phyloP scores from a whole-genome alignment of 2,888 invertebrate species.

The Heliconius ethilla region DNA sequence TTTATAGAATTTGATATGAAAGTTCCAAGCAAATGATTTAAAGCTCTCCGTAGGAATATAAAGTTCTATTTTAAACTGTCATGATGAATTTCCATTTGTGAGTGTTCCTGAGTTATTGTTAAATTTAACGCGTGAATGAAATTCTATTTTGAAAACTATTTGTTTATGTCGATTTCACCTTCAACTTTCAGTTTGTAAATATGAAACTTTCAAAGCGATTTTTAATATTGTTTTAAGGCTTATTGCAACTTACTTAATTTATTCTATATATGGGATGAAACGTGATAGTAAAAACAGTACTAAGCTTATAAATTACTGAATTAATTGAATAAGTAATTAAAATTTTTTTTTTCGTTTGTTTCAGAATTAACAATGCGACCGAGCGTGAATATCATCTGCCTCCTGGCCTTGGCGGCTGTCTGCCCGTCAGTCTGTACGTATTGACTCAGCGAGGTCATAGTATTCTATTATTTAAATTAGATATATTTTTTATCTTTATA shows the following conservation, averaged over 20 bases:
- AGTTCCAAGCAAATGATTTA: constrained; percentile 26
- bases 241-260: background rate
- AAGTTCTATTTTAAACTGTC: constrained; percentile 34
- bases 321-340: constrained; percentile 11
- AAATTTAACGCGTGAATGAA: constrained; percentile 20
- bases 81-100: constrained; percentile 25
- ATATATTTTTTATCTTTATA: constrained; percentile 2
- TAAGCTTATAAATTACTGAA: too few relatives aligned
- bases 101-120: constrained; percentile 24
- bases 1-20: constrained; percentile 27
- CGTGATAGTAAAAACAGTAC: too few relatives aligned
- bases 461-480: constrained; percentile 20
- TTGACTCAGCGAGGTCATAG: constrained; percentile 5
- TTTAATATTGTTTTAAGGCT: background rate
- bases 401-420: constrained; percentile 49
- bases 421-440: constrained; percentile 59
- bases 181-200: background rate
- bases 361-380: constrained; percentile 49
- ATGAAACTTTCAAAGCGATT: background rate
- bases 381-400: constrained; percentile 44
- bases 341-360: constrained; percentile 46
- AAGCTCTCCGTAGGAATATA: constrained; percentile 26
- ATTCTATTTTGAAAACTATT: constrained; percentile 18
- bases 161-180: background rate
- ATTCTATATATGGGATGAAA: too few relatives aligned